These are phyloP conservation scores for Dicyrtoma fusca DNA, from an alignment of 2,888 invertebrate genomes.

Conservation along the genomic window DNA sequence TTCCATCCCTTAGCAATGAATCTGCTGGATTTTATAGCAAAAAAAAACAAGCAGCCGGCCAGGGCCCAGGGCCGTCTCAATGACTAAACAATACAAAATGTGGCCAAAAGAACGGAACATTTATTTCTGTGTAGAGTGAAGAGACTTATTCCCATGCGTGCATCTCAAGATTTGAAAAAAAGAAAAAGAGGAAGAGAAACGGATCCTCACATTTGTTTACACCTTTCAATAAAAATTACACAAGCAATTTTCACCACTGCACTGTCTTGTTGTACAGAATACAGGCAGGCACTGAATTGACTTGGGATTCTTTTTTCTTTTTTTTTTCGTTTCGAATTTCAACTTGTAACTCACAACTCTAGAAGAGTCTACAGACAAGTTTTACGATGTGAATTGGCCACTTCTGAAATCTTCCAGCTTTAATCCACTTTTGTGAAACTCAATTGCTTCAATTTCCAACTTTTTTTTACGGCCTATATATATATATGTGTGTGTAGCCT, in stretches of 20 bases:
- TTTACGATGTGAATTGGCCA: slow-evolving; percentile 24
- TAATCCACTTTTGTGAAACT: not conserved
- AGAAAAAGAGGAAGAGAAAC: not conserved
- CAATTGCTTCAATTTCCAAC: too few relatives aligned
- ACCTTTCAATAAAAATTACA: slow-evolving; percentile 39
- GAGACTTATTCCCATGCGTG: too few relatives aligned
- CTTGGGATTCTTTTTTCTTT: slow-evolving; percentile 35
- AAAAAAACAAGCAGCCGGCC: too few relatives aligned
- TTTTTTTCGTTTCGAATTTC: not conserved
- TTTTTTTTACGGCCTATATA: slow-evolving; percentile 4
- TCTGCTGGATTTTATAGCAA: too few relatives aligned
- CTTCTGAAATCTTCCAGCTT: slow-evolving; percentile 3
- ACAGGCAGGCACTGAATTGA: slow-evolving; percentile 21
- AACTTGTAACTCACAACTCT: slow-evolving; percentile 5
- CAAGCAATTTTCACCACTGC: slow-evolving; percentile 34
- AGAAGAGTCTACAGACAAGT: not conserved
- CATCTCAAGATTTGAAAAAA: too few relatives aligned
- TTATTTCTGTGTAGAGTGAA: too few relatives aligned
- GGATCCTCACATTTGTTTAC: slow-evolving; percentile 28
- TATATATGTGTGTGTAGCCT: too few relatives aligned
- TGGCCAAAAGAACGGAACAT: too few relatives aligned
- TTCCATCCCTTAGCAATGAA: too few relatives aligned
- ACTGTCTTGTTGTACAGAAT: not conserved
- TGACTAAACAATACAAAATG: too few relatives aligned
- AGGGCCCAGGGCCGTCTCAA: too few relatives aligned